These are phyloP conservation scores for Clarias fuscus DNA, from an alignment of 2,797 vertebrate species.

Conservation along the genomic window DNA sequence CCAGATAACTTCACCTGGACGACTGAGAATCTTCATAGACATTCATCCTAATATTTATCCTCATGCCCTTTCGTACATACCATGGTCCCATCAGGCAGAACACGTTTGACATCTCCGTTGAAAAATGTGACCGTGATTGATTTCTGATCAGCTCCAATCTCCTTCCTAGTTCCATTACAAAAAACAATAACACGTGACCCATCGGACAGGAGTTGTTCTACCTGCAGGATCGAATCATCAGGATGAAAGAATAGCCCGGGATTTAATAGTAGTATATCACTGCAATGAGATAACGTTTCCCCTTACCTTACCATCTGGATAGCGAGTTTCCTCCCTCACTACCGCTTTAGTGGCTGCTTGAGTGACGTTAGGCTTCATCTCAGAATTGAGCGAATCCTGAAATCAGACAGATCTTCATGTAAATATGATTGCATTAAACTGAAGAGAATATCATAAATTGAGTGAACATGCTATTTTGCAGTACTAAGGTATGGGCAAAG, in stretches of 20 bases:
- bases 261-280: not conserved
- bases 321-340: conserved; percentile 57
- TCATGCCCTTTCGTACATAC: conserved; percentile 54
- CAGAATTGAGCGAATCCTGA: conserved; percentile 23
- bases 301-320: conserved; percentile 64
- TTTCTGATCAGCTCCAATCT: conserved; percentile 65
- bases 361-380: conserved; percentile 1
- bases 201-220: conserved; percentile 59
- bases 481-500: not conserved
- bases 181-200: conserved; percentile 60
- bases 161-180: conserved; percentile 65
- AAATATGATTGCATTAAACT: not conserved
- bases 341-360: conserved; percentile 36
- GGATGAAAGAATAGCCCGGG: not conserved
- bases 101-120: conserved; percentile 75
- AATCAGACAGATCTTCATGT: not conserved
- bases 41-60: not conserved
- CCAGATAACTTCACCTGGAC: too few species aligned
- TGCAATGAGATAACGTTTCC: too few species aligned
- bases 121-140: conserved; percentile 63
- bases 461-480: not conserved
- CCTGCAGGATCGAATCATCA: conserved; percentile 53
- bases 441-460: not conserved
- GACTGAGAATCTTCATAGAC: too few species aligned
- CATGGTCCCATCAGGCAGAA: conserved; percentile 68